A percentile compares a stretch with the other conserved stretches of the same genome.
phyloP scores from a whole-genome alignment of 2,797 vertebrate species.

The Falco novaeseelandiae region DNA sequence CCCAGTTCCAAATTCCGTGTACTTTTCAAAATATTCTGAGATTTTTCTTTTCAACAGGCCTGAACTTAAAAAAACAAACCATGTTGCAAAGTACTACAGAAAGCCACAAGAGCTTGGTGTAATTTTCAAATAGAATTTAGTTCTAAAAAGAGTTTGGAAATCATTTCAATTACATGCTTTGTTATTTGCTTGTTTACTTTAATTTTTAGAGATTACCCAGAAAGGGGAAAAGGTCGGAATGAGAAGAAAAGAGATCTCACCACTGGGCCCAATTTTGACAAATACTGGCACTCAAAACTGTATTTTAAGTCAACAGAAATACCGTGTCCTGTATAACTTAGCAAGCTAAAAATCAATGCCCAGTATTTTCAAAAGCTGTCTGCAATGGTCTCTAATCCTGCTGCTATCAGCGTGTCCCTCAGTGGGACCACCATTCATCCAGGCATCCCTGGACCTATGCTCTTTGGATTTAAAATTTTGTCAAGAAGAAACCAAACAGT shows the following conservation, averaged over 20 bases:
- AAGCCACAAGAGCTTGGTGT: not conserved
- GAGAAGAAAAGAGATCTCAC: constrained; percentile 24
- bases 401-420: not conserved
- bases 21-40: not conserved
- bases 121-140: constrained; percentile 23
- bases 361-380: not conserved
- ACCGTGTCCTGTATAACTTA: not conserved
- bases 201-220: constrained; percentile 20
- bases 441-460: not conserved
- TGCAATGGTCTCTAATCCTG: not conserved
- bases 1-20: not conserved
- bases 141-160: constrained; percentile 33
- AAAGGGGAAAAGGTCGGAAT: not conserved
- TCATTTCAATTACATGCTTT: not conserved
- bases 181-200: constrained; percentile 21
- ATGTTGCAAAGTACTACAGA: not conserved
- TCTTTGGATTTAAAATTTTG: not conserved
- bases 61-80: not conserved
- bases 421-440: not conserved
- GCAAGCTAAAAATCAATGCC: not conserved
- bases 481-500: not conserved
- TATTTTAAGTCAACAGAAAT: not conserved
- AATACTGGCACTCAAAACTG: not conserved
- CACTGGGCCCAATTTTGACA: not conserved
- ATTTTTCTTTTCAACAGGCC: not conserved